Evolutionary conservation across 2,113 vertebrate species (phyloP), one percentile per base, ranked within the genome.

Genomic region (Oncorhynchus tshawytscha): DNA sequence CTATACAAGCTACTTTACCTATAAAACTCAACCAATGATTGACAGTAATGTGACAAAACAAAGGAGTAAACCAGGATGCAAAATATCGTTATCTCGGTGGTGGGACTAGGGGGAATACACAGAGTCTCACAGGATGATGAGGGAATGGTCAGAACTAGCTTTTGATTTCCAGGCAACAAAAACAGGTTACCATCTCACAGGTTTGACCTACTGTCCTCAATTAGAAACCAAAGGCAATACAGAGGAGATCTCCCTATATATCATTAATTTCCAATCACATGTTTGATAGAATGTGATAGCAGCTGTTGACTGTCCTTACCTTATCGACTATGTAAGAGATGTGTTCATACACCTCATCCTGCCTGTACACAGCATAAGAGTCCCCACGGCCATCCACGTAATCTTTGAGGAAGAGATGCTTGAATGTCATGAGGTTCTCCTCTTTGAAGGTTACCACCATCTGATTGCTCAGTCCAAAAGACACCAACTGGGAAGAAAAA

Each of bases 361-460:
- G 95, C 18, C 92, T 95, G 79, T 98, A 98, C 0, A 98, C 90
- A 8, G 95, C 95, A 9, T 96, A 96, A 0, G 90, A 94, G 2
- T 94, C 92, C 59, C 93, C 91, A 75, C 88, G 87, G 67, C 86
- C 89, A 62, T 96, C 95, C 20, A 76, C 84, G 27, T 95, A 97
- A 18, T 93, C 94, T 88, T 98, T 98, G 59, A 98, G 82, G 81
- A 98, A 97, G 74, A 98, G 93, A 74, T 98, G 95, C 74, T 94
- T 96, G 90, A 98, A 98, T 3, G 96, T 93, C 79, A 95, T 71
- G 4, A 96, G 94, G 83, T 96, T 98, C 84, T 98, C 96, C 78
- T 96, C 96, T 84, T 95, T 97, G 87, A 98, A 98, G 24, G 92
- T 93, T 69, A 98, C 96, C 24, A 98, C 95, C 97, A 98, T 96